Evolutionary conservation across 2,113 vertebrate genomes (phyloP), one percentile per base, ranked within the genome.

Genomic region (Ceratotherium simum): DNA sequence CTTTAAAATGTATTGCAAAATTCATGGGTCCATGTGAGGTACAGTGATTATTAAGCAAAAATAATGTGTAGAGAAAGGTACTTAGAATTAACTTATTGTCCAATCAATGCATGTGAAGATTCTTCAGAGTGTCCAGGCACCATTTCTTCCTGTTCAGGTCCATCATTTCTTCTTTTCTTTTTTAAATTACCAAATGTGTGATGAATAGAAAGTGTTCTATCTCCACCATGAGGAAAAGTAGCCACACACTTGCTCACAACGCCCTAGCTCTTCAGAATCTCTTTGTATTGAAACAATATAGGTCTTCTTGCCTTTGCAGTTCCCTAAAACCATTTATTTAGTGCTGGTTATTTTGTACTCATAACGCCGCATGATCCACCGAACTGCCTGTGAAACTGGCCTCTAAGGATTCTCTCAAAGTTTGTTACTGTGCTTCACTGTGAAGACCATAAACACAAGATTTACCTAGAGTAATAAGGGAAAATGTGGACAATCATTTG

Each of bases 341-440:
- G 60, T 31, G 11, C 58, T 81, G 13, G 51, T 21, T 60, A 42
- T 51, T 81, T 51, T 58, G 33, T 67, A 81, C 25, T 75, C 58
- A 23, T 27, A 39, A 54, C 7, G 20, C 8, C n/a, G 21, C 25
- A 65, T 56, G 42, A 73, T 23, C 36, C 25, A 81, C 51, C 11
- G 7, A 5, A 65, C 20, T 10, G 33, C 67, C 46, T 31, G 7
- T 39, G 54, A 87, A 91, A 42, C 56, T 87, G 25, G 3, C n/a
- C 83, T 78, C 82, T 78, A 88, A 91, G 10, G 36, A 58, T 33
- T 75, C 20, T 94, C 54, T 97, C 31, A 88, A 75, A 65, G 5
- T 29, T 65, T 64, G 18, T 82, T 83, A 54, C 25, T 79, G n/a
- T 65, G 25, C 33, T 33, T 97, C 46, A 25, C 36, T 84, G 60